Evolutionary conservation across 2,888 invertebrate species (phyloP), one percentile per base, ranked within the genome.

Genomic region (Pegoplata infirma): DNA sequence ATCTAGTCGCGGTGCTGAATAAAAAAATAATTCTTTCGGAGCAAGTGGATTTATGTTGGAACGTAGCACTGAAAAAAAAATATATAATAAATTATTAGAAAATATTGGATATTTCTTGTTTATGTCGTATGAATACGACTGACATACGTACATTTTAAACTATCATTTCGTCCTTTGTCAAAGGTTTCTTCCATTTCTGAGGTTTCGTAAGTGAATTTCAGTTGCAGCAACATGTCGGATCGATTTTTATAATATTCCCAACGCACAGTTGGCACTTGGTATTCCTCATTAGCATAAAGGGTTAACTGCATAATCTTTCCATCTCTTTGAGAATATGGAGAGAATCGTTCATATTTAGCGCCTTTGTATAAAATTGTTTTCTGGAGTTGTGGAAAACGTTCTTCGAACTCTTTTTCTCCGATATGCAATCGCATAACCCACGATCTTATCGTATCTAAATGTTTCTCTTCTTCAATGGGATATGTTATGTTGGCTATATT

Each of bases 401-500:
- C 91, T 73, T 93, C 92, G 79, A 90, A 94, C 71, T 93, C 94
- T 91, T 86, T 71, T 77, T 85, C 72, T 0, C 91, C 66, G 59
- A 96, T 91, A 46, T 92, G 91, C 36, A 96, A 90, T 64, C 92
- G 92, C 80, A 92, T 90, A 0, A 95, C 94, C 94, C 96, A 96
- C 5, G 94, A 93, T 5, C 90, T 86, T 0, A 95, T 94, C 91
- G 94, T 93, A 82, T 95, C 95, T 49, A 96, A 89, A 86, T 95
- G 95, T 84, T 95, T 95, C 83, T 94, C 94, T 2, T 86, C 84
- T 2, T 67, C 71, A 16, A 91, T 86, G 0, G 91, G 91, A 1
- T 80, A 85, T 23, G 90, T 90, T 17, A 88, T 90, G 0, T 88
- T 80, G 0, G 83, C 75, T 19, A 92, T 91, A 2, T 91, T 88